Conservation (phyloP, 2,797 vertebrate genomes). For the Enteromius unitaeniatus region DNA sequence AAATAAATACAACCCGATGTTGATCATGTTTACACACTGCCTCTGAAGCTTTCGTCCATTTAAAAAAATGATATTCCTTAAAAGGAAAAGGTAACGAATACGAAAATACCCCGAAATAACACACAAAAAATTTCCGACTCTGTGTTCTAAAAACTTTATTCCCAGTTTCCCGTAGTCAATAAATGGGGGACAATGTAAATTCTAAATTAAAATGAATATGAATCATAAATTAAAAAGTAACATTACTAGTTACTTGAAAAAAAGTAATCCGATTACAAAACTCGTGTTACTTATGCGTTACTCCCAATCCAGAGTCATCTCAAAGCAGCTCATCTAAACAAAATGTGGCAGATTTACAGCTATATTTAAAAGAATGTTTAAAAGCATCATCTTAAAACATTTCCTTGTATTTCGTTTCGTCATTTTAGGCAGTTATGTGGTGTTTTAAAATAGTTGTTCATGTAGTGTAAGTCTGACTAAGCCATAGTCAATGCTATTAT, state of each 20-base stretch:
- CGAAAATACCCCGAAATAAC: no score
- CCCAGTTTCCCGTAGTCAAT: not conserved
- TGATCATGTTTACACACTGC: no score
- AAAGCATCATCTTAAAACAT: not conserved
- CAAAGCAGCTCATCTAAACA: not conserved
- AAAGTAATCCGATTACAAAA: not conserved
- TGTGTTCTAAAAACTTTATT: no score
- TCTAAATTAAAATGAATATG: no score
- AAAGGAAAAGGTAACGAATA: no score
- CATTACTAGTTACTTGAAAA: not conserved
- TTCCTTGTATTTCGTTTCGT: not conserved
- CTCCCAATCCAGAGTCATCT: slow-evolving; percentile 34
- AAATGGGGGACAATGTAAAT: not conserved
- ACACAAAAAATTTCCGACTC: no score
- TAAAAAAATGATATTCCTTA: no score
- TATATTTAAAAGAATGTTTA: not conserved
- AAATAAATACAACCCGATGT: no score
- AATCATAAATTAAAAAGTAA: not conserved
- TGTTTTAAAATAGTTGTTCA: not conserved
- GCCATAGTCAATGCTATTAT: not conserved
- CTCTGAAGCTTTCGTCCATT: no score
- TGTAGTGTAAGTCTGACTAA: not conserved
- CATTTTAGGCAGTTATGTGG: not conserved
- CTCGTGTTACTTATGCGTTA: not conserved
- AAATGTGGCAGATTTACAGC: not conserved